Evolutionary conservation across 2,113 vertebrate genomes (phyloP).

Genomic region (Narcine bancroftii): DNA sequence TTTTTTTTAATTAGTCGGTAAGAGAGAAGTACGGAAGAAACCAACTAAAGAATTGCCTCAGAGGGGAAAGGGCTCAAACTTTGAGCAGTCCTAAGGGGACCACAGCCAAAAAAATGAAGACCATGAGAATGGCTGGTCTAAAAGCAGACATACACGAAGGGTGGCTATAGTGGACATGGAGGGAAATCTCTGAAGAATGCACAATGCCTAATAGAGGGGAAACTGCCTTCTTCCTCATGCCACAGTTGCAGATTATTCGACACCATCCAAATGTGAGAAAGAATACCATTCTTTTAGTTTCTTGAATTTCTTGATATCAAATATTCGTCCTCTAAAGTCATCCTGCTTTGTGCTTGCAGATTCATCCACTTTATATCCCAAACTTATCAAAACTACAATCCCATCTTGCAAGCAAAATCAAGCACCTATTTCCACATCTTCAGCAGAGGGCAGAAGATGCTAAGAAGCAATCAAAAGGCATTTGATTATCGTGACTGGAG

Average conservation of each 20-base stretch:
- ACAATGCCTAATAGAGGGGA: not conserved
- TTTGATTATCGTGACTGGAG: not conserved
- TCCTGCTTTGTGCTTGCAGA: not conserved
- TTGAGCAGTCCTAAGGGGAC: too few species aligned
- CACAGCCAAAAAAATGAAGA: too few species aligned
- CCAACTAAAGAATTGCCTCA: too few species aligned
- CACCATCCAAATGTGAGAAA: not conserved
- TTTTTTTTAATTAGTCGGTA: too few species aligned
- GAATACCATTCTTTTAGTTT: not conserved
- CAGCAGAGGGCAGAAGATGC: not conserved
- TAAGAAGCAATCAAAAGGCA: too few species aligned
- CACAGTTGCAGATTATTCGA: not conserved
- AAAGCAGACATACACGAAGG: not conserved
- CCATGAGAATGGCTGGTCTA: too few species aligned
- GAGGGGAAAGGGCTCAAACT: too few species aligned
- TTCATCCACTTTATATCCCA: not conserved
- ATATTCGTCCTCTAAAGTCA: not conserved
- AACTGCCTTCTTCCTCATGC: not conserved
- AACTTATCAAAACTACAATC: not conserved
- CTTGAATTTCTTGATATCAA: not conserved
- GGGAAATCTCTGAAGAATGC: not conserved
- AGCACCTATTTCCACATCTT: not conserved
- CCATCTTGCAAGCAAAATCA: too few species aligned
- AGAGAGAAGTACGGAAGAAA: too few species aligned
- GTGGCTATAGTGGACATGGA: not conserved